phyloP scores from a whole-genome alignment of 1,140 invertebrate genomes.

The Brachionus calyciflorus region DNA sequence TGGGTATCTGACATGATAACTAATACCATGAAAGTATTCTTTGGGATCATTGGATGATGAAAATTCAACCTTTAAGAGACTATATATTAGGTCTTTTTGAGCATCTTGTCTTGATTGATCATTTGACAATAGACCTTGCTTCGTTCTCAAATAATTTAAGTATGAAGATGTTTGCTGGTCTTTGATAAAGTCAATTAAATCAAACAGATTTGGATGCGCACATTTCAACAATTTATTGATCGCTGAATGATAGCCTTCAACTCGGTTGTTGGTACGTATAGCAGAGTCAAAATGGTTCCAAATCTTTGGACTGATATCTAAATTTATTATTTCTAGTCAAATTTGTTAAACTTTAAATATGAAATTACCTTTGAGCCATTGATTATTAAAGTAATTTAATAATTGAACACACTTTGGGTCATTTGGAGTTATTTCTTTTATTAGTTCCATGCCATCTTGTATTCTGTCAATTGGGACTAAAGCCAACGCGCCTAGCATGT shows the following conservation, averaged over 20 bases:
- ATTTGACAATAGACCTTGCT: constrained; percentile 23
- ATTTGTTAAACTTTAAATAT: not conserved
- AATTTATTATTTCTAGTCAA: not conserved
- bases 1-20: constrained; percentile 5
- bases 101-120: constrained; percentile 3
- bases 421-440: not conserved
- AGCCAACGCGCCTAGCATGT: constrained; percentile 1
- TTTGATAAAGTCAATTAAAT: constrained; percentile 28
- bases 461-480: not conserved
- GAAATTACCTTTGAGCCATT: constrained; percentile 10
- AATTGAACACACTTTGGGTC: not conserved
- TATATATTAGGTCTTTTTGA: constrained; percentile 24
- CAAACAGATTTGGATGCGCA: constrained; percentile 9
- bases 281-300: constrained; percentile 14
- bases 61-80: constrained; percentile 21
- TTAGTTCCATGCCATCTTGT: not conserved
- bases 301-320: not conserved
- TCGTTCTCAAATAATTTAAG: not conserved
- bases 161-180: constrained; percentile 5
- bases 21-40: constrained; percentile 34
- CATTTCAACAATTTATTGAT: not conserved
- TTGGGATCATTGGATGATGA: constrained; percentile 3
- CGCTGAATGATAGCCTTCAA: constrained; percentile 13
- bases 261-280: not conserved
- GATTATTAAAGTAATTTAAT: not conserved